A percentile compares a stretch with the other conserved stretches of the same genome.
These are phyloP conservation scores for Gallirallus australis DNA, from an alignment of 2,797 vertebrate genomes.

Conservation along the genomic window DNA sequence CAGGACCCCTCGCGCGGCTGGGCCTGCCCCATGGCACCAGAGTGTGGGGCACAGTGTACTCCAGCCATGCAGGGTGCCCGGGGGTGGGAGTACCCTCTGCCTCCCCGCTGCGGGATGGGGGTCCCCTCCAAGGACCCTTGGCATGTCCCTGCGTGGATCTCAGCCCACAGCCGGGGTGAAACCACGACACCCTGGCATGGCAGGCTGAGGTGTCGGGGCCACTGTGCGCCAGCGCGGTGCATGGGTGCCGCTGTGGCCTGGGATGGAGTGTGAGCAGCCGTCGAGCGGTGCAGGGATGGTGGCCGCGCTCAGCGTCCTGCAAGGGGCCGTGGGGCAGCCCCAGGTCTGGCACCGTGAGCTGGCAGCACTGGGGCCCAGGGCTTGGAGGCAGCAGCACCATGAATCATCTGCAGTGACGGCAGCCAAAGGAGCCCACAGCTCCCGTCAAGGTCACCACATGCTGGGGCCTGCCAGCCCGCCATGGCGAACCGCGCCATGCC, in stretches of 20 bases:
- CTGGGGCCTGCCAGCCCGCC: neutral
- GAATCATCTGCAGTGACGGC: neutral
- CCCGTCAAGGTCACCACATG: neutral
- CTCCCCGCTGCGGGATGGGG: rapidly evolving
- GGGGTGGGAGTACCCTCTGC: neutral
- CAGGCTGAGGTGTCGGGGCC: too few species aligned
- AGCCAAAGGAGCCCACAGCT: neutral
- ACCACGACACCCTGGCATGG: too few species aligned
- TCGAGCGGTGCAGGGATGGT: rapidly evolving
- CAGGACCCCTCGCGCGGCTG: neutral
- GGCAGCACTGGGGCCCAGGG: neutral
- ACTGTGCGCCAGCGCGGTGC: rapidly evolving
- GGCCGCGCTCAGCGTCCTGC: neutral
- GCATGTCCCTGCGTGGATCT: too few species aligned
- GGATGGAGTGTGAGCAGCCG: neutral
- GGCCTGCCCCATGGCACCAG: neutral
- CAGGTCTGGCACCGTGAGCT: neutral
- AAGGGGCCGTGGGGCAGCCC: neutral
- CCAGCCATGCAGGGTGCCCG: rapidly evolving
- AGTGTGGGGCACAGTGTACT: rapidly evolving
- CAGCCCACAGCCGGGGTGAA: too few species aligned
- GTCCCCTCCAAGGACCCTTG: neutral
- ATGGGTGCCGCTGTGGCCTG: rapidly evolving
- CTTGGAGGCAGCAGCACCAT: neutral
- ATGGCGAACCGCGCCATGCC: neutral